Evolutionary conservation across 2,888 invertebrate genomes (phyloP).

Genomic region (Drosophila pseudotalamancana): DNA sequence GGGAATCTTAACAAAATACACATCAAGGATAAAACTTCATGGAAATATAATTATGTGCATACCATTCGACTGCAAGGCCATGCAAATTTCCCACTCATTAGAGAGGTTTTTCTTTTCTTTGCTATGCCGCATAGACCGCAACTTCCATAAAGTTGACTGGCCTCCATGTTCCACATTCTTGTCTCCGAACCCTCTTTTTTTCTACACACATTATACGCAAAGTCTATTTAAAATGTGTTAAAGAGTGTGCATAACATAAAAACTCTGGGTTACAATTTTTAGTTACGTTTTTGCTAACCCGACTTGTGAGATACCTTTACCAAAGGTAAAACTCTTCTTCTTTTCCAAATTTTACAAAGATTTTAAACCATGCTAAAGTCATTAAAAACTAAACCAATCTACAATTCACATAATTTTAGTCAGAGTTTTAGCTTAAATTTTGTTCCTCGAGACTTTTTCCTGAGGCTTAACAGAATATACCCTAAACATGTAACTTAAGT

Average conservation of each 20-base stretch:
- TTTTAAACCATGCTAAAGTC: no score
- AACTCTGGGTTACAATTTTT: not conserved
- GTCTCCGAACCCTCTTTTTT: not conserved
- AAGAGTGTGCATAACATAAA: conserved; percentile 35
- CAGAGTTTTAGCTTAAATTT: no score
- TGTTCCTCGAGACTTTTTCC: not conserved
- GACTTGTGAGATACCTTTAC: conserved; percentile 21
- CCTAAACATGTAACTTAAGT: not conserved
- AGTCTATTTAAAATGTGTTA: conserved; percentile 65
- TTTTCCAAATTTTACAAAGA: not conserved
- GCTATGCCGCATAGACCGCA: conserved; percentile 24
- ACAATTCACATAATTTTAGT: no score
- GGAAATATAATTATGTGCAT: conserved; percentile 44
- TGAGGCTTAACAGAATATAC: conserved; percentile 2
- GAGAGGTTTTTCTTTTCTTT: conserved; percentile 18
- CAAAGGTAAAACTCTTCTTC: not conserved
- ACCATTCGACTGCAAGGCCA: conserved; percentile 44
- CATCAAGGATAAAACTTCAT: conserved; percentile 28
- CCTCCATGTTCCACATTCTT: conserved; percentile 52
- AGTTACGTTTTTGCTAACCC: no score
- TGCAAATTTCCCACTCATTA: conserved; percentile 45
- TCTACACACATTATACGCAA: conserved; percentile 40
- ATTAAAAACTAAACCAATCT: no score
- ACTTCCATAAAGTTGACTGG: conserved; percentile 63
- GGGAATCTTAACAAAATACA: not conserved